Evolutionary conservation across 2,888 invertebrate genomes (phyloP).

Genomic region (Watsonalla binaria): DNA sequence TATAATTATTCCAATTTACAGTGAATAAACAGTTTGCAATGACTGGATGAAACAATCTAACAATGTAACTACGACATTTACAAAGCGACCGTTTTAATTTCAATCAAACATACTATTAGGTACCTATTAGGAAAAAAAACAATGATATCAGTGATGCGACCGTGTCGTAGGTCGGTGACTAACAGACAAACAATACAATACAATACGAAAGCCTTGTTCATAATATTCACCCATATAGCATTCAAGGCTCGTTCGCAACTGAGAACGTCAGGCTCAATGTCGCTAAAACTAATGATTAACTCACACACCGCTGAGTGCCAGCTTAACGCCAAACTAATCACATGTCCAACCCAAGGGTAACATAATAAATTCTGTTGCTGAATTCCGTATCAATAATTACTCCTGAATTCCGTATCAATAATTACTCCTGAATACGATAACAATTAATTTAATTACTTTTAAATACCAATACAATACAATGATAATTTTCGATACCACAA

Average conservation of each 20-base stretch:
- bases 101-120: neutral
- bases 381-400: neutral
- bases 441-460: no score
- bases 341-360: constrained; percentile 3
- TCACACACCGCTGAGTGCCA: constrained; percentile 31
- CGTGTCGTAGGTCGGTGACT: constrained; percentile 23
- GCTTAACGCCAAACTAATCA: constrained; percentile 28
- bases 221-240: constrained; percentile 34
- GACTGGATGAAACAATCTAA: constrained; percentile 19
- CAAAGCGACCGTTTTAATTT: constrained; percentile 26
- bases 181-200: constrained; percentile 27
- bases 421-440: no score
- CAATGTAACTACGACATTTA: constrained; percentile 11
- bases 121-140: constrained; percentile 23
- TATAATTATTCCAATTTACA: constrained; percentile 2
- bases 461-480: no score
- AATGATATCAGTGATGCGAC: constrained; percentile 41
- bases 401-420: neutral
- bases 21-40: constrained; percentile 6
- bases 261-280: constrained; percentile 48
- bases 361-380: neutral
- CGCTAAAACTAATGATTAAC: constrained; percentile 43
- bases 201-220: constrained; percentile 33
- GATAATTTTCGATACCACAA: no score
- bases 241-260: constrained; percentile 45